phyloP scores from a whole-genome alignment of 2,113 vertebrate species.

The Tychaedon coryphoeus region DNA sequence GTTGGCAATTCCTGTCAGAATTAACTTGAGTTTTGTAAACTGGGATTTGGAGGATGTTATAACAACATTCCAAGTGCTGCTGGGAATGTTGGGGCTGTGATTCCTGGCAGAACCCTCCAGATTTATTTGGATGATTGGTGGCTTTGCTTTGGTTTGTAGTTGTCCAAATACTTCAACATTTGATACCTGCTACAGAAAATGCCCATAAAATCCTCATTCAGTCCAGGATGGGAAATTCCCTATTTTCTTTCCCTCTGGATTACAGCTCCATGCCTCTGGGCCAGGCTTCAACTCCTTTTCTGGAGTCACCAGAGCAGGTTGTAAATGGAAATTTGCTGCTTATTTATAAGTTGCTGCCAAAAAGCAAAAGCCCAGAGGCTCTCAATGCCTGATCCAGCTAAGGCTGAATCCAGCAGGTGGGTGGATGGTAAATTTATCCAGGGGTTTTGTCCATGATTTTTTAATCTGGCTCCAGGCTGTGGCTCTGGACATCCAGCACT shows the following conservation, averaged over 20 bases:
- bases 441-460: neutral
- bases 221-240: neutral
- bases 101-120: neutral
- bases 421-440: neutral
- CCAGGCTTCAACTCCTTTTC: neutral
- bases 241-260: neutral
- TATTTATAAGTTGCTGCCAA: neutral
- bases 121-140: neutral
- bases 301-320: neutral
- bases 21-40: neutral
- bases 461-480: neutral
- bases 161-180: neutral
- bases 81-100: neutral
- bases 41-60: neutral
- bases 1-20: neutral
- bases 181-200: neutral
- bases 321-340: neutral
- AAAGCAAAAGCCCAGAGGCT: neutral
- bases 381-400: neutral
- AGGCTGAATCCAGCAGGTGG: neutral
- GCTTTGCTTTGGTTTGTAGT: neutral
- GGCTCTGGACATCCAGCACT: neutral
- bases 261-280: neutral
- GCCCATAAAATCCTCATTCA: neutral
- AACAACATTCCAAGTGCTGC: too few species aligned